Conservation (phyloP, 2,888 invertebrate genomes). For the Drosophila lutescens region DNA sequence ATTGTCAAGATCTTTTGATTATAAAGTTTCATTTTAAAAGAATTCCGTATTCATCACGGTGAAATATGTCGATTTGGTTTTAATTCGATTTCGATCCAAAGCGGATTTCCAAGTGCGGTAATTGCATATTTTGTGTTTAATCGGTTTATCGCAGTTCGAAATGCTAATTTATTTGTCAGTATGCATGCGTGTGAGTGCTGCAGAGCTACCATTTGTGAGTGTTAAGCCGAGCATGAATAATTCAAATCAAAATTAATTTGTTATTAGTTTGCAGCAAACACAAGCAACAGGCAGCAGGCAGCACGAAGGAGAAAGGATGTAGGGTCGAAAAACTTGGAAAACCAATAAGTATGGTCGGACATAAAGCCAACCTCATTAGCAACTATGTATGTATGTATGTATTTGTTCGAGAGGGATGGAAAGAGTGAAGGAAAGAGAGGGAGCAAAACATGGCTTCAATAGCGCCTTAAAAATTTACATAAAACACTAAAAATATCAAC, state of each 20-base stretch:
- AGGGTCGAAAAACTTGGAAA: conserved; percentile 17
- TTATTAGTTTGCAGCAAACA: conserved; percentile 67
- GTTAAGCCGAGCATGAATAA: conserved; percentile 62
- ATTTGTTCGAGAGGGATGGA: background rate
- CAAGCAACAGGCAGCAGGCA: conserved; percentile 43
- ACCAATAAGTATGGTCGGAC: conserved; percentile 56
- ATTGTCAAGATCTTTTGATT: too few species aligned
- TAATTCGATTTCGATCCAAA: conserved; percentile 16
- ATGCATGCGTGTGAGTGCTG: conserved; percentile 11
- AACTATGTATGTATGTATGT: conserved; percentile 29
- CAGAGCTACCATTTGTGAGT: conserved; percentile 10
- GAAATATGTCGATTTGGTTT: background rate
- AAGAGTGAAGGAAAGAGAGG: background rate
- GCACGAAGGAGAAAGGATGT: background rate
- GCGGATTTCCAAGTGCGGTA: conserved; percentile 24
- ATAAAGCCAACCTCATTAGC: conserved; percentile 69
- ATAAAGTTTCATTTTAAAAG: background rate
- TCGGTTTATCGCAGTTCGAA: conserved; percentile 51
- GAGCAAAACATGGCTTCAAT: background rate
- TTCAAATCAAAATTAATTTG: conserved; percentile 75
- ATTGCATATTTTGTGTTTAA: conserved; percentile 50
- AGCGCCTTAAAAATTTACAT: conserved; percentile 62
- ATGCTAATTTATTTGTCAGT: conserved; percentile 57
- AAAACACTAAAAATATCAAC: conserved; percentile 67
- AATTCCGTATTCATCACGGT: too few species aligned